Evolutionary conservation across 2,113 vertebrate species (phyloP).

Genomic region (Dendrocopos noguchii): DNA sequence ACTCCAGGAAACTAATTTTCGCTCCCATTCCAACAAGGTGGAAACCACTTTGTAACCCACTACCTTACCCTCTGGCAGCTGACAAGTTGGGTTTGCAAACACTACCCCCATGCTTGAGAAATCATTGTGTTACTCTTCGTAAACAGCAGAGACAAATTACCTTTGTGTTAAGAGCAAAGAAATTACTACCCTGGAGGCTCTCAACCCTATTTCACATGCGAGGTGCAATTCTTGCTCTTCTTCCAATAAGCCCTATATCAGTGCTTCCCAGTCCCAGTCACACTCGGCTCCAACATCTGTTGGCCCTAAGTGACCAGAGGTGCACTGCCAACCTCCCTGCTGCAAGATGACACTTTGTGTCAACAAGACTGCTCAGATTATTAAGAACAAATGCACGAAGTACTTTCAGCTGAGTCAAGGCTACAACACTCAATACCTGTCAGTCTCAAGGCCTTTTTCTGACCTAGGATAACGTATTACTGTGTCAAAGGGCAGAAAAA

Average conservation of each 20-base stretch:
- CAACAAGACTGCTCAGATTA: neutral
- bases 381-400: neutral
- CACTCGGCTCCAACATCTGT: neutral
- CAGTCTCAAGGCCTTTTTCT: neutral
- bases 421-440: neutral
- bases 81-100: neutral
- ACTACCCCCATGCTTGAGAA: neutral
- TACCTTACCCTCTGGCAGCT: neutral
- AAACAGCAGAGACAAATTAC: neutral
- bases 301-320: neutral
- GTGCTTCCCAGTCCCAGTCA: neutral
- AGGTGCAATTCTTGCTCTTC: neutral
- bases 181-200: neutral
- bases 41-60: neutral
- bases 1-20: neutral
- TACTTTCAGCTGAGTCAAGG: neutral
- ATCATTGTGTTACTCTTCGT: neutral
- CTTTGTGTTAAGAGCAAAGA: neutral
- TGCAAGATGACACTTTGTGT: neutral
- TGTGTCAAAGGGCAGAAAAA: neutral
- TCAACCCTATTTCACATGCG: neutral
- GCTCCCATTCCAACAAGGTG: neutral
- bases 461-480: neutral
- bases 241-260: neutral
- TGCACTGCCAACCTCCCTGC: neutral